Conservation (phyloP, 2,113 vertebrate genomes). For the Xenopus borealis region DNA sequence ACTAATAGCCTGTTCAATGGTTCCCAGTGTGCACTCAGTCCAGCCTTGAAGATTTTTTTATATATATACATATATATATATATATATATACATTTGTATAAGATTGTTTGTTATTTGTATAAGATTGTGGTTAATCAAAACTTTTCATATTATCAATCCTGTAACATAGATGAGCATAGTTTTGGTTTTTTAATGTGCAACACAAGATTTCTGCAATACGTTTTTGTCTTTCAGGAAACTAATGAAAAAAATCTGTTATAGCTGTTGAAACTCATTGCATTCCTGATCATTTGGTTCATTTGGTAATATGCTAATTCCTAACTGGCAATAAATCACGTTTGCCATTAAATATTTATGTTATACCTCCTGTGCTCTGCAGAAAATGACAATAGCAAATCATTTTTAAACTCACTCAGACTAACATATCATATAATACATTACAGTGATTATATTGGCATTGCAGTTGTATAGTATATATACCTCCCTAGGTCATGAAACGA, state of each 20-base stretch:
- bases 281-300: conserved; percentile 26
- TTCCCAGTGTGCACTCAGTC: too few relatives aligned
- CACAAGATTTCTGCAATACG: conserved; percentile 6
- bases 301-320: conserved; percentile 36
- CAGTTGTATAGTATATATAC: conserved; percentile 2
- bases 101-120: too few relatives aligned
- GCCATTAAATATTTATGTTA: conserved; percentile 42
- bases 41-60: too few relatives aligned
- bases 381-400: conserved; percentile 46
- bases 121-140: too few relatives aligned
- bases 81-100: too few relatives aligned
- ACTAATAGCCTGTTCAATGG: too few relatives aligned
- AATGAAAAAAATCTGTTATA: conserved; percentile 22
- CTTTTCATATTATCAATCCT: not conserved
- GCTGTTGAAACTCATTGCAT: conserved; percentile 32
- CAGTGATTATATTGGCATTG: conserved; percentile 28
- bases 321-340: conserved; percentile 36
- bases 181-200: not conserved
- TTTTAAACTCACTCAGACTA: conserved; percentile 5
- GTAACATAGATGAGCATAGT: not conserved
- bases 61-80: too few relatives aligned
- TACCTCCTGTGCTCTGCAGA: conserved; percentile 37
- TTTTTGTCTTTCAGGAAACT: conserved; percentile 24
- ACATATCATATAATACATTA: conserved; percentile 29
- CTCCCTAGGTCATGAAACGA: conserved; percentile 1